phyloP scores from a whole-genome alignment of 2,113 vertebrate species.

The Trogon surrucura region DNA sequence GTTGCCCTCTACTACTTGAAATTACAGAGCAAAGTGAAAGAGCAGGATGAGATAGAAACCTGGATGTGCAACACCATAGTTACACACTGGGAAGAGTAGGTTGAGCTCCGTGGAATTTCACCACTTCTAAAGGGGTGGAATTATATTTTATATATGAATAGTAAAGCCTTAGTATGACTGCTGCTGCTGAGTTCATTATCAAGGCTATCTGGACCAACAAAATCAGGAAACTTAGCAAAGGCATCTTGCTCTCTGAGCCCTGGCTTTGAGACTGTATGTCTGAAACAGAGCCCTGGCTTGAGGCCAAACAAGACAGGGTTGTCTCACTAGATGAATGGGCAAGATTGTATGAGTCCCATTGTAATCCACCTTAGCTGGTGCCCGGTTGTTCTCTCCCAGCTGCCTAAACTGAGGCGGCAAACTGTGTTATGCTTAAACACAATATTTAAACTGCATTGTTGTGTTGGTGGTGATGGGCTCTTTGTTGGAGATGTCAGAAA shows the following conservation, averaged over 20 bases:
- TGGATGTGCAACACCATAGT: fast-evolving
- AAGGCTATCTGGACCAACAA: not conserved
- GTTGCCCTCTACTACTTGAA: not conserved
- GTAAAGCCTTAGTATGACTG: not conserved
- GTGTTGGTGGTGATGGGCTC: not conserved
- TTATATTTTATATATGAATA: not conserved
- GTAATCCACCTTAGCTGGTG: not conserved
- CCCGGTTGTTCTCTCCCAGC: not conserved
- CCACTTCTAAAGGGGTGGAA: not conserved
- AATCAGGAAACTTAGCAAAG: not conserved
- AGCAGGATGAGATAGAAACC: not conserved
- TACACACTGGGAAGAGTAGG: not conserved
- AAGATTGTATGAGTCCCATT: not conserved
- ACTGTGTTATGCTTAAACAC: conserved; percentile 18
- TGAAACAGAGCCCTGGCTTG: not conserved
- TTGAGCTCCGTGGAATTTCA: not conserved
- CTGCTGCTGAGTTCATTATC: not conserved
- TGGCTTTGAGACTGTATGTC: not conserved
- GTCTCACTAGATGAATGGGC: not conserved
- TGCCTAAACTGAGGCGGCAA: not conserved
- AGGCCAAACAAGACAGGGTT: not conserved
- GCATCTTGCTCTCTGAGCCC: fast-evolving
- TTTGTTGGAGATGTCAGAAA: conserved; percentile 60
- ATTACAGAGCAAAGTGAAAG: not conserved
- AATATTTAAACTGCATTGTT: conserved; percentile 47